phyloP scores from a whole-genome alignment of 92 coral and sea anemone genomes.

The Heliopora coerulea region DNA sequence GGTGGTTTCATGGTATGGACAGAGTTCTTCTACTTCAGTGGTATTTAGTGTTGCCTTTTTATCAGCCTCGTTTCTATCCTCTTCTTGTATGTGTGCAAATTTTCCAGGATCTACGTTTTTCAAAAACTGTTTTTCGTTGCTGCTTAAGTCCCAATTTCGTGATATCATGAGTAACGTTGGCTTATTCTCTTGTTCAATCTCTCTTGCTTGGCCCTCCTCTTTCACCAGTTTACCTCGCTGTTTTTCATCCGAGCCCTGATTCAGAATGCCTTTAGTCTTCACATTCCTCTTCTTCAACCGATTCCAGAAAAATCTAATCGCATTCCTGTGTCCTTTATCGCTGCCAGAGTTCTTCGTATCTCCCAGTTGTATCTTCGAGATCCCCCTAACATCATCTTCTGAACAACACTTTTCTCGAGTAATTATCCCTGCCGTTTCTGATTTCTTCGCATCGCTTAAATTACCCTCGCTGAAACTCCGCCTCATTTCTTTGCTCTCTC shows the following conservation, averaged over 20 bases:
- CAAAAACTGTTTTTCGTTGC: neutral
- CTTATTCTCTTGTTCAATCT: too few relatives aligned
- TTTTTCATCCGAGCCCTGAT: neutral
- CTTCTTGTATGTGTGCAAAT: too few relatives aligned
- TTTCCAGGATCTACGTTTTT: neutral
- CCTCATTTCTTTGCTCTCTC: neutral
- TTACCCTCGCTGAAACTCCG: constrained; percentile 11
- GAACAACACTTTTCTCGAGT: constrained; percentile 3
- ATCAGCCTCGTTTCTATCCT: too few relatives aligned
- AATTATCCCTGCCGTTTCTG: neutral
- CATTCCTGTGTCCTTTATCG: neutral
- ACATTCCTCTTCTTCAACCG: neutral
- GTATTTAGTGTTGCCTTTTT: too few relatives aligned
- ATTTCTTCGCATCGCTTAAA: constrained; percentile 8
- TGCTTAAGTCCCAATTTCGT: too few relatives aligned
- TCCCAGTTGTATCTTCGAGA: neutral
- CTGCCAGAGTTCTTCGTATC: neutral
- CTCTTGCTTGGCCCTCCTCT: neutral
- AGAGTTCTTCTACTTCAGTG: too few relatives aligned
- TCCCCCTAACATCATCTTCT: constrained; percentile 31
- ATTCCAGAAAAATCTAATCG: neutral
- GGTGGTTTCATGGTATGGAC: too few relatives aligned
- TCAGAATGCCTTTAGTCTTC: neutral
- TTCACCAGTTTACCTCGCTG: neutral
- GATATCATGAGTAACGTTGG: too few relatives aligned